A percentile compares a stretch with the other conserved stretches of the same genome.
These are phyloP conservation scores for Danaus melanippus DNA, from an alignment of 1,140 invertebrate genomes.

Conservation along the genomic window DNA sequence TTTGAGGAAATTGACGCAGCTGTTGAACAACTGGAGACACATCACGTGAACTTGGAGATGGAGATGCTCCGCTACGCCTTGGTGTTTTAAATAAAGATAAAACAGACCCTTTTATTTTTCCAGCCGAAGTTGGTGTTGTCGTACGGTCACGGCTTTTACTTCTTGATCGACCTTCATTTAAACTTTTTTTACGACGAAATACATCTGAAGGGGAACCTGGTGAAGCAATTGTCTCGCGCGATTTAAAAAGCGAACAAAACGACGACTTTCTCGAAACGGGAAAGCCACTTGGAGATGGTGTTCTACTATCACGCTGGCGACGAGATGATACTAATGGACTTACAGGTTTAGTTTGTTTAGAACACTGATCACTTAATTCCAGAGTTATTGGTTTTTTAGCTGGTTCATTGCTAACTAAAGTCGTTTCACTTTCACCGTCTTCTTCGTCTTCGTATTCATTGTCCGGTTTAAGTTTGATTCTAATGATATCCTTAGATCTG, in stretches of 20 bases:
- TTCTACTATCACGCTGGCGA: slow-evolving; percentile 42
- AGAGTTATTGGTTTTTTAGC: slow-evolving; percentile 65
- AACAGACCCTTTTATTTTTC: slow-evolving; percentile 75
- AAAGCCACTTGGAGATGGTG: slow-evolving; percentile 63
- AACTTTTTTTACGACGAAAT: slow-evolving; percentile 53
- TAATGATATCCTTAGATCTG: slow-evolving; percentile 69
- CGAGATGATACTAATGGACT: slow-evolving; percentile 21
- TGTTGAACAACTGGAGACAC: slow-evolving; percentile 40
- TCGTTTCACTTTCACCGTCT: slow-evolving; percentile 37
- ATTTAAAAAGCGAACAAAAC: slow-evolving; percentile 84
- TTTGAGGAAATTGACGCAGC: slow-evolving; percentile 29
- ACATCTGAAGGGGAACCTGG: slow-evolving; percentile 77
- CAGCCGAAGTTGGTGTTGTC: slow-evolving; percentile 64
- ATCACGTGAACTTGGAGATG: slow-evolving; percentile 44
- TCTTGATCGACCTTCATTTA: slow-evolving; percentile 71
- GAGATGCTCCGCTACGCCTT: slow-evolving; percentile 47
- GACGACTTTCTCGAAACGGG: slow-evolving; percentile 83
- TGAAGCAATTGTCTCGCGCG: slow-evolving; percentile 73
- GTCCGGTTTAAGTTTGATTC: slow-evolving; percentile 78
- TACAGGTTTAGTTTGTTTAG: slow-evolving; percentile 19
- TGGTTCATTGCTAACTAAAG: slow-evolving; percentile 29
- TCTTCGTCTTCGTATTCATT: slow-evolving; percentile 74
- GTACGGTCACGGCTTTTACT: slow-evolving; percentile 78
- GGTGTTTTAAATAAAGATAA: slow-evolving; percentile 76
- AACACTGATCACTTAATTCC: slow-evolving; percentile 43